phyloP scores from a whole-genome alignment of 2,888 invertebrate genomes.

The Phaonia tiefii region DNA sequence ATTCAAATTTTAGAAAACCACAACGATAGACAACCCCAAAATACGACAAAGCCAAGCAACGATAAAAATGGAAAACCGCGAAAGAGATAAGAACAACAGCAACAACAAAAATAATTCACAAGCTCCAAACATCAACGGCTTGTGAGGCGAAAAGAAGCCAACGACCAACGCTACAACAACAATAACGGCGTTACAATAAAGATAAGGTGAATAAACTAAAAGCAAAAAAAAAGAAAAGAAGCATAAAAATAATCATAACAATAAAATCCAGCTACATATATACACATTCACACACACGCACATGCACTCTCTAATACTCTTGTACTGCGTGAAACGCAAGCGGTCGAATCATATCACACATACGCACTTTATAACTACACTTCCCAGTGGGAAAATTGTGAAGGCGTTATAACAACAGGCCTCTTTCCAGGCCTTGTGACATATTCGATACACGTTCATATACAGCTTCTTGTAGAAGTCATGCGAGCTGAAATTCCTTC shows the following conservation, averaged over 20 bases:
- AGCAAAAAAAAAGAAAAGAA: constrained; percentile 10
- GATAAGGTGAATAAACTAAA: constrained; percentile 38
- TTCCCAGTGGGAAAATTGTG: too few species aligned
- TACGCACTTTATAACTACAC: too few species aligned
- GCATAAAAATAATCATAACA: constrained; percentile 9
- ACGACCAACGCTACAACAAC: background rate
- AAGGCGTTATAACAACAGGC: too few species aligned
- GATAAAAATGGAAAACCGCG: too few species aligned
- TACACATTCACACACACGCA: background rate
- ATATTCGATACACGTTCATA: too few species aligned
- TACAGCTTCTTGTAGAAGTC: too few species aligned
- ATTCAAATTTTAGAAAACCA: background rate
- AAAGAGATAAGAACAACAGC: background rate
- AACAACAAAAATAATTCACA: constrained; percentile 19
- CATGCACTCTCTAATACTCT: too few species aligned
- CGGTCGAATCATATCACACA: too few species aligned
- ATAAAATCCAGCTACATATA: constrained; percentile 18
- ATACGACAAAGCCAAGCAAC: too few species aligned
- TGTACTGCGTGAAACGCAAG: too few species aligned
- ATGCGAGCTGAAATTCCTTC: too few species aligned
- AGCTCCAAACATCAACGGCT: background rate
- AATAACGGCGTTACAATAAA: background rate
- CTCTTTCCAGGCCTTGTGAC: too few species aligned
- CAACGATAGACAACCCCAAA: background rate
- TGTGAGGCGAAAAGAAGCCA: background rate